These are phyloP conservation scores for Drosophila borealis DNA, from an alignment of 2,888 invertebrate species.

Conservation along the genomic window DNA sequence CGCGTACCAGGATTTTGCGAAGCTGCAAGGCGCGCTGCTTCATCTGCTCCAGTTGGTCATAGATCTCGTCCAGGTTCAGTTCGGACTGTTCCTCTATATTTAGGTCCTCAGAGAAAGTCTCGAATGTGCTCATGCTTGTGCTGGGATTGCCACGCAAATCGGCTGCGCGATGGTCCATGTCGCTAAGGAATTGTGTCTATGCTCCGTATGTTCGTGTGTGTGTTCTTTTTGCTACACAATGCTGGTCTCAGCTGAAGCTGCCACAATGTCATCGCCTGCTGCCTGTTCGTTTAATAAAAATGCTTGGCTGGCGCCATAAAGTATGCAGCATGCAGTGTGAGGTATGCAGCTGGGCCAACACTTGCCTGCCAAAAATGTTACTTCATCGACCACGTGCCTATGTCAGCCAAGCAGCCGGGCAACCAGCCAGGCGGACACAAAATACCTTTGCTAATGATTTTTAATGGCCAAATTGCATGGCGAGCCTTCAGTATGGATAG, in stretches of 20 bases:
- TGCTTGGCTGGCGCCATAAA: constrained; percentile 58
- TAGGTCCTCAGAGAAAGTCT: background rate
- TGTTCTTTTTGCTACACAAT: background rate
- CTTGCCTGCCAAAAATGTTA: constrained; percentile 54
- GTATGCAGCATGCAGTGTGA: constrained; percentile 54
- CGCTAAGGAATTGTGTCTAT: constrained; percentile 18
- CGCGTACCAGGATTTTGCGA: constrained; percentile 6
- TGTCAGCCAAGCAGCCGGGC: constrained; percentile 3
- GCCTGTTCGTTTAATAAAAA: constrained; percentile 62
- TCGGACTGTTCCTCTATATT: background rate
- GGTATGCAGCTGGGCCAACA: constrained; percentile 24
- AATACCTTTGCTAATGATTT: constrained; percentile 74
- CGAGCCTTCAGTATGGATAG: constrained; percentile 25
- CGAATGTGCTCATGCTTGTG: background rate
- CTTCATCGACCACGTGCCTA: constrained; percentile 26
- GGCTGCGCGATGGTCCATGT: constrained; percentile 13
- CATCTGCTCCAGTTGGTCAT: constrained; percentile 34
- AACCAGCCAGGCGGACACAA: constrained; percentile 12
- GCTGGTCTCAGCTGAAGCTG: constrained; percentile 13
- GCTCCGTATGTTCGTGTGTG: background rate
- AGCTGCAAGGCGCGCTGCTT: constrained; percentile 33
- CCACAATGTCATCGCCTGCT: constrained; percentile 44
- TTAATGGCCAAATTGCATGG: constrained; percentile 77
- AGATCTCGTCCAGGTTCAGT: constrained; percentile 5
- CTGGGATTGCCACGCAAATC: constrained; percentile 6